Evolutionary conservation across 2,888 invertebrate species (phyloP).

Genomic region (Platycheirus rosarum): DNA sequence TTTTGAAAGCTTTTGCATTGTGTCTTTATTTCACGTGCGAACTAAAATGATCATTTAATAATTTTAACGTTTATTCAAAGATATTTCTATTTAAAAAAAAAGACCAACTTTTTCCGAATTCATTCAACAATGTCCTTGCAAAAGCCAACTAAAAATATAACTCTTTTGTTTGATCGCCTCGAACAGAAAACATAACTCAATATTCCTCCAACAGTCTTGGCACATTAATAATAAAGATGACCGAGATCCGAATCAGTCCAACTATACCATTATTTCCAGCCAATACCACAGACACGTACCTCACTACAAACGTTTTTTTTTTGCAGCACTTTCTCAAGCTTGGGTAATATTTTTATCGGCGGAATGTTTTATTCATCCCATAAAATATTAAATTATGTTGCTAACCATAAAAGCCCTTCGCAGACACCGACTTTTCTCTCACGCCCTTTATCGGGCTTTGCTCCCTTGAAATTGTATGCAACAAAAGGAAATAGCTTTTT

Average conservation of each 20-base stretch:
- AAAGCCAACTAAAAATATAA: constrained; percentile 42
- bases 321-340: constrained; percentile 26
- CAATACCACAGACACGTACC: constrained; percentile 34
- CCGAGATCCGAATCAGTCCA: constrained; percentile 31
- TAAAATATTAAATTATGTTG: constrained; percentile 68
- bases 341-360: constrained; percentile 63
- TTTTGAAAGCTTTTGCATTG: too few species aligned
- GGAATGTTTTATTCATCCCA: constrained; percentile 68
- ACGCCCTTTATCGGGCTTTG: background rate
- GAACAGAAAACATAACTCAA: background rate
- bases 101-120: too few species aligned
- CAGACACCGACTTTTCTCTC: constrained; percentile 34
- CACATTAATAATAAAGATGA: constrained; percentile 56
- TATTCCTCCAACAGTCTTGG: constrained; percentile 41
- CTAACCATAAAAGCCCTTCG: constrained; percentile 61
- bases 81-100: too few species aligned
- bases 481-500: background rate
- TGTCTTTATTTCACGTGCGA: too few species aligned
- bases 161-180: constrained; percentile 34
- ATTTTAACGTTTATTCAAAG: too few species aligned
- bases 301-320: constrained; percentile 41
- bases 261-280: constrained; percentile 40
- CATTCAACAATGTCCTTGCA: constrained; percentile 12
- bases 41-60: too few species aligned
- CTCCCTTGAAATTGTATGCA: background rate